Conservation (phyloP, 2,113 vertebrate genomes). For the Ovis aries region ARS-UI_Ramb_v3.0 NC_056080.1:108768001-108768500, state of each 20-base stretch:
- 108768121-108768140: background rate
- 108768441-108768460: slow-evolving; percentile 40
- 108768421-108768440: slow-evolving; percentile 34
- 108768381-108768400: background rate
- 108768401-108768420: background rate
- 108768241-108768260: background rate
- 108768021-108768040: background rate
- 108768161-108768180: background rate
- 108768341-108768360: background rate
- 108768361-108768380: background rate
- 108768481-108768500: slow-evolving; percentile 44
- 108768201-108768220: background rate
- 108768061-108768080: background rate
- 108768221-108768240: background rate
- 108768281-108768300: background rate
- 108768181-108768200: background rate
- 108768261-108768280: background rate
- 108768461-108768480: slow-evolving; percentile 23
- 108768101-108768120: slow-evolving; percentile 10
- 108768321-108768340: background rate
- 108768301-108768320: background rate
- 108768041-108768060: background rate
- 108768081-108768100: background rate
- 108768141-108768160: background rate
- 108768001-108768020: background rate